Percentiles rank a stretch among this genome's conserved stretches.
Evolutionary conservation across 2,797 vertebrate species (phyloP).

Genomic region (Sylvia borin): DNA sequence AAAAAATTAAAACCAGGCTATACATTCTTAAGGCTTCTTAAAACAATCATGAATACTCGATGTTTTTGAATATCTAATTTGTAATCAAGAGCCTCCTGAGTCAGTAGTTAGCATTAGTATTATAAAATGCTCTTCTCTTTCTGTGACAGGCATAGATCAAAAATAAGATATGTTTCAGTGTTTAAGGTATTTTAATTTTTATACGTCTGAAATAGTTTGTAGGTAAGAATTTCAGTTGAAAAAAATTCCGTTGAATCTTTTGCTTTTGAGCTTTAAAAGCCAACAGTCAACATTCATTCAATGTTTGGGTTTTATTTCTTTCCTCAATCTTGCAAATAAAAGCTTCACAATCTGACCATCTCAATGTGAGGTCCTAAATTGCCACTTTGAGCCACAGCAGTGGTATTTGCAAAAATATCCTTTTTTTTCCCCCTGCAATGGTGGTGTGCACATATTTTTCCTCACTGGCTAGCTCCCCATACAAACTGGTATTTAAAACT

Average conservation of each 20-base stretch:
- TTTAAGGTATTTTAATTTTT: background rate
- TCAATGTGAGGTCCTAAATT: background rate
- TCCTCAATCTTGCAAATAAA: background rate
- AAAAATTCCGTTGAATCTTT: background rate
- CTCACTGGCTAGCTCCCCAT: background rate
- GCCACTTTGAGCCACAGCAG: background rate
- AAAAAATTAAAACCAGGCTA: background rate
- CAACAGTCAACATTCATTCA: background rate
- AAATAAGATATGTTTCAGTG: background rate
- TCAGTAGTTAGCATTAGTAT: background rate
- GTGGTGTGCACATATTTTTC: background rate
- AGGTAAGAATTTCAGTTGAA: slow-evolving; percentile 25
- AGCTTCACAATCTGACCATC: background rate
- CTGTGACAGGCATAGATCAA: background rate
- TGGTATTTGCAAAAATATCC: background rate
- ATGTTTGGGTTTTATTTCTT: background rate
- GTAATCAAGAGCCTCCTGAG: slow-evolving; percentile 32
- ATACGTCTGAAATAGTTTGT: background rate
- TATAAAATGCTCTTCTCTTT: background rate
- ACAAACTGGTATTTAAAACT: background rate
- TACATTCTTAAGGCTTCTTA: background rate
- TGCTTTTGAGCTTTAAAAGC: background rate
- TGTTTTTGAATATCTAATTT: slow-evolving; percentile 19
- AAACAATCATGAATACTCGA: background rate
- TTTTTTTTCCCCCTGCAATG: background rate